Base-by-base conservation (phyloP, 2,888 invertebrate species). In the Oscheius sp. region DNA sequence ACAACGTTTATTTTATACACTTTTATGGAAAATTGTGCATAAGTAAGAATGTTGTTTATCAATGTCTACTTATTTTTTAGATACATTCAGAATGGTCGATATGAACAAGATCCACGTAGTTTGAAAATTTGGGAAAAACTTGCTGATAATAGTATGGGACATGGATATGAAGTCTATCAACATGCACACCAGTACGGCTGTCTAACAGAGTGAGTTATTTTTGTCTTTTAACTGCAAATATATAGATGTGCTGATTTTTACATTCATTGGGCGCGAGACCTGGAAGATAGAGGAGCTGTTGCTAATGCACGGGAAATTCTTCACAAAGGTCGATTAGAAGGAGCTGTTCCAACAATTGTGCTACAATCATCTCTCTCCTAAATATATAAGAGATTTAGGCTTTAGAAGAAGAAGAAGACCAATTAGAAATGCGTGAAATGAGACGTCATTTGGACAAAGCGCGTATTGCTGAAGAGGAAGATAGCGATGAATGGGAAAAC, bases 91-190 rank as follows among this genome's bases (percentile, higher is more conserved):
- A 29, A 77, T 3, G 63, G 72, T 23, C 72, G 74, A 9, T 76
- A 78, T 70, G 61, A 52, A 35, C 63, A 83, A 1, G 81, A 81
- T 55, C 77, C 76, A 18, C 53, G 80, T 53, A 79, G 79, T 76
- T 69, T 83, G 53, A 79, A 77, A 69, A 75, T 83, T n/a, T 83
- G 83, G 83, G 75, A 76, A 21, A 79, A 73, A 55, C 61, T 83
- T 69, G 81, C 81, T 13, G 83, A 81, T 68, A 83, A 79, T 52
- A 79, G 80, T 35, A 73, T 79, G n/a, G 83, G 83, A 23, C 81
- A 83, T 41, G 81, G 76, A 1, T 78, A 75, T 18, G 81, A 81
- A 23, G 75, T 83, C 52, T 83, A 77, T 71, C 81, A 81, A 61
- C 75, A 78, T 46, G 82, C 70, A 21, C 45, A 70, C 21, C 58